phyloP scores from a whole-genome alignment of 2,113 vertebrate genomes.

The Hypanus sabinus region DNA sequence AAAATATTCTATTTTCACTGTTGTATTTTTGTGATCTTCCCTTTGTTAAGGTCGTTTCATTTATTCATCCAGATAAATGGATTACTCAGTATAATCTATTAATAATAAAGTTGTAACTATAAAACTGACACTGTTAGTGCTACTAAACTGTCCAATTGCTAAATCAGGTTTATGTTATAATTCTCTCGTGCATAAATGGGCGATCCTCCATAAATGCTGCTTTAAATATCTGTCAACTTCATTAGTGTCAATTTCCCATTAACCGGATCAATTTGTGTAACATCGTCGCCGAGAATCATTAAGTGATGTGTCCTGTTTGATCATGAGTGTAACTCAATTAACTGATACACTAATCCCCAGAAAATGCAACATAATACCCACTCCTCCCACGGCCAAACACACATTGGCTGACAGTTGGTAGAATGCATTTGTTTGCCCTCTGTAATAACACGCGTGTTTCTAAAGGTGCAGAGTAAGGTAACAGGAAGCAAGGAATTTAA shows the following conservation, averaged over 20 bases:
- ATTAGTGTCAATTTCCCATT: neutral
- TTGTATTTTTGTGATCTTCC: neutral
- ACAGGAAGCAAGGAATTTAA: neutral
- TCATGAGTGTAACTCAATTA: neutral
- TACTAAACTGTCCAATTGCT: slow-evolving; percentile 12
- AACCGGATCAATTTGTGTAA: neutral
- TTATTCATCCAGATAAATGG: neutral
- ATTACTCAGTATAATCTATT: neutral
- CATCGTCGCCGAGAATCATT: neutral
- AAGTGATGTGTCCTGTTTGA: neutral
- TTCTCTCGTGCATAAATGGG: neutral
- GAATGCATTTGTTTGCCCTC: neutral
- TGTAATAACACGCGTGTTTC: neutral
- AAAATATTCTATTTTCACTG: neutral
- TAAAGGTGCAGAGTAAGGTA: neutral
- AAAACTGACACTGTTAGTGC: neutral
- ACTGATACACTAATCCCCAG: neutral
- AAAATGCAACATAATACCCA: neutral
- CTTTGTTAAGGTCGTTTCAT: neutral
- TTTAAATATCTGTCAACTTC: neutral
- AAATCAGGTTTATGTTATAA: slow-evolving; percentile 15
- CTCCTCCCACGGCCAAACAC: neutral
- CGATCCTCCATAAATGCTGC: neutral
- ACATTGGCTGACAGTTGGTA: neutral
- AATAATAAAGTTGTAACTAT: slow-evolving; percentile 2